Conservation (phyloP, 1,140 invertebrate genomes). For the Parapsyche elsis region DNA sequence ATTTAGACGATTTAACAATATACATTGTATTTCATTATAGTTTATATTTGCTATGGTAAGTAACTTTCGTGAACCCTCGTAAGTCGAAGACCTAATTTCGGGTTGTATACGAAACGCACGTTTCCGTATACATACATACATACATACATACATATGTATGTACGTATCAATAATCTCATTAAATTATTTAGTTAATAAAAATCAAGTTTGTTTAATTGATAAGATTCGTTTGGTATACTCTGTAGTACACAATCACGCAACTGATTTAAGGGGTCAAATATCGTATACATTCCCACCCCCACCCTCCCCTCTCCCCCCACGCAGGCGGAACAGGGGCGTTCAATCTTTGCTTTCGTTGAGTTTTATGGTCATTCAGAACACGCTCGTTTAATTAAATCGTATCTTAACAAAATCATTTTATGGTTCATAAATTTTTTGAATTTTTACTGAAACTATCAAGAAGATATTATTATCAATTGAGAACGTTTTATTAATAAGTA, state of each 20-base stretch:
- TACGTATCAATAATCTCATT: conserved; percentile 13
- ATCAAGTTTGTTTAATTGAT: conserved; percentile 36
- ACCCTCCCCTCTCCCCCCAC: background rate
- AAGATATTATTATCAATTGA: no score
- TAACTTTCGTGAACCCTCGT: no score
- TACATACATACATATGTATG: background rate
- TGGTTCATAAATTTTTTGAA: no score
- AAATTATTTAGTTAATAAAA: conserved; percentile 27
- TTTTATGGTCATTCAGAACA: background rate
- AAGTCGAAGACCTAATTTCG: background rate
- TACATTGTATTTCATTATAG: no score
- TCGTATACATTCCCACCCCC: background rate
- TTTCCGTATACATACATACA: background rate
- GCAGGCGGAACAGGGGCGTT: background rate
- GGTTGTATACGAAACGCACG: background rate
- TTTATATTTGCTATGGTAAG: no score
- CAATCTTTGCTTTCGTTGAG: background rate
- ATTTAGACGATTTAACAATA: no score
- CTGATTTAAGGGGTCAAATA: conserved; percentile 38
- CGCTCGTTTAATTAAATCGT: no score
- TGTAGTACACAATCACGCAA: conserved; percentile 32
- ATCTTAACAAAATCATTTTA: no score
- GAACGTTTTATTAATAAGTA: no score
- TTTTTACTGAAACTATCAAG: no score
- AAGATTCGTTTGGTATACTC: conserved; percentile 16